Evolutionary conservation across 1,140 invertebrate species (phyloP), one percentile per base, ranked within the genome.

Genomic region (Tetraneura akinire): DNA sequence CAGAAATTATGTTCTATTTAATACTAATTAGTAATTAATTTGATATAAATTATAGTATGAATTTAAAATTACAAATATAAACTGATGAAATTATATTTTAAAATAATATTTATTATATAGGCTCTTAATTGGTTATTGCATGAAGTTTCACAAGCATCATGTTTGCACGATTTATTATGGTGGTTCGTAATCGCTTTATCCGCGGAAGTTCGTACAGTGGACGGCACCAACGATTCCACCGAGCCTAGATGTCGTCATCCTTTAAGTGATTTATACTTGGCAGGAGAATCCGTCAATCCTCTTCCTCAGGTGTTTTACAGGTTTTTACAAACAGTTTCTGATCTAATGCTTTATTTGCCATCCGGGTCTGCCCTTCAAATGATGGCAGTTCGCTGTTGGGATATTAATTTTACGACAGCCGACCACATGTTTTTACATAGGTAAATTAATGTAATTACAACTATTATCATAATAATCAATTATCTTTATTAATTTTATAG

Each of bases 381-480:
- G 86, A 96, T 96, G 86, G 96, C 96, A 4, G 92, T 98, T 16
- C 89, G 94, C 82, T 98, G 96, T 86, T 98, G 95, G 91, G 95
- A 94, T 37, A 90, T 98, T 49, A 90, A 92, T 83, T 98, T 98
- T 85, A 91, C 91, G 8, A 90, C 93, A 32, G 89, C 92, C 3
- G 96, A 98, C 87, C 95, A 98, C 84, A 90, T 92, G 83, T 98
- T 98, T 84, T 86, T 98, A n/a, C 96, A 98, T 85, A 89, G 92
- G 88, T 92, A 85, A 18, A n/a, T 66, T 9, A n/a, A 37, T 42
- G 1, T 13, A 51, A 3, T 9, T 1, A 45, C 0, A 80, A 53
- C 71, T 45, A 55, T 18, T 37, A 37, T 57, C 49, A 49, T 47
- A 73, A n/a, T n/a, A n/a, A 66, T 11, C 1, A 57, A 21, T 57